Percentiles rank a stretch among this genome's conserved stretches.
Conservation (phyloP, 1,140 invertebrate genomes). For the Drosophila ohnishii region DNA sequence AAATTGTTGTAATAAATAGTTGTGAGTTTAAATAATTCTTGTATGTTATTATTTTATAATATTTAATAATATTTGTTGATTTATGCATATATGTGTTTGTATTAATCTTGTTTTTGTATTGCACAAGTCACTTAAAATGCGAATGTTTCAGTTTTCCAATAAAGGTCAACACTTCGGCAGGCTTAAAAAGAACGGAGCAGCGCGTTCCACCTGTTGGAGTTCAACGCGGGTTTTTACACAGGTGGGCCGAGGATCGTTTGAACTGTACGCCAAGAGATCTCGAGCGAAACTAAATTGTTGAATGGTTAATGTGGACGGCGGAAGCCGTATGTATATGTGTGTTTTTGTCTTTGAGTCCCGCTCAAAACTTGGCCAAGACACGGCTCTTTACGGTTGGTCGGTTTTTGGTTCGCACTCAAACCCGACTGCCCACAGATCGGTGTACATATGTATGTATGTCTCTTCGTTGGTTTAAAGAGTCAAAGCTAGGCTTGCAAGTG, state of each 20-base stretch:
- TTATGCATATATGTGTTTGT: not conserved
- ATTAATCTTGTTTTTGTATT: not conserved
- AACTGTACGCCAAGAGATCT: slow-evolving; percentile 77
- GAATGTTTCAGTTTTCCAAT: not conserved
- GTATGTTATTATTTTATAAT: not conserved
- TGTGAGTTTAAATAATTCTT: not conserved
- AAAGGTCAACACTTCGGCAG: slow-evolving; percentile 5
- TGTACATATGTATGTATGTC: slow-evolving; percentile 17
- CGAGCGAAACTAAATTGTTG: slow-evolving; percentile 72
- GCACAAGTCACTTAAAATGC: not conserved
- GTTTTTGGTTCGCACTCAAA: slow-evolving; percentile 59
- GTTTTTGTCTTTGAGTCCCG: slow-evolving; percentile 42
- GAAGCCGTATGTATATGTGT: slow-evolving; percentile 43
- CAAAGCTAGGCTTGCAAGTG: slow-evolving; percentile 5
- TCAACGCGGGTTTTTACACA: slow-evolving; percentile 26
- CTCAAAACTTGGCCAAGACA: slow-evolving; percentile 60
- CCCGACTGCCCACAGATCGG: slow-evolving; percentile 55
- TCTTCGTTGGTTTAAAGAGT: not conserved
- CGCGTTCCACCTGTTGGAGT: slow-evolving; percentile 52
- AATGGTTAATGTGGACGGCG: slow-evolving; percentile 55
- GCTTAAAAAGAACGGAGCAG: slow-evolving; percentile 1
- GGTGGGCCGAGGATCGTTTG: slow-evolving; percentile 45
- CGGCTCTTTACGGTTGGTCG: slow-evolving; percentile 72
- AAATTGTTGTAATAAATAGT: not conserved
- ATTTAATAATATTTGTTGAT: not conserved